Base-by-base conservation (phyloP, 2,113 vertebrate species). In the Megaceryle maxima region DNA sequence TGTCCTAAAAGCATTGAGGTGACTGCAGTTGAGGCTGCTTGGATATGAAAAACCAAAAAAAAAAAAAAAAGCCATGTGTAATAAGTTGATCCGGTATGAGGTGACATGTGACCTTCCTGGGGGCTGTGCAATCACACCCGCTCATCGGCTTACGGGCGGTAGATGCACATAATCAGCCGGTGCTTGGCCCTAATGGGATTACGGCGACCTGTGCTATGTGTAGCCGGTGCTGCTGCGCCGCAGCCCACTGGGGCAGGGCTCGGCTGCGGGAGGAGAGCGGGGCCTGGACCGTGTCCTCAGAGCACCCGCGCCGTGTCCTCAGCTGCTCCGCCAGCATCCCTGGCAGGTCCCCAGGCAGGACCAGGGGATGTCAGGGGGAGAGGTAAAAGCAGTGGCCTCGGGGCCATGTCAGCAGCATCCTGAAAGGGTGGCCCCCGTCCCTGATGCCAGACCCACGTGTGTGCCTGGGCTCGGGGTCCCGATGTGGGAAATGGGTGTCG, bases 181-280 rank as follows among this genome's bases (percentile, higher is more conserved):
- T 41, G 66, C 86, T 39, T 5, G 4, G 68, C 76, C 87, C 85
- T 94, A 93, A 95, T 92, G 96, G 96, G 96, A 97, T 97, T 92
- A 94, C 68, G 66, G 50, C 4, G 73, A 93, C 96, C 92, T 92
- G 93, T 1, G 12, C 87, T 74, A 87, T 68, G 69, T 94, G 93
- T 39, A 84, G 81, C 83, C 13, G 76, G 69, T 33, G 86, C 91
- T 79, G 50, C 56, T 2, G 19, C 1, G 25, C 48, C 28, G 1
- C 69, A 2, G 55, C 83, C 73, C 77, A 6, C 73, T 8, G 7
- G 75, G 74, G 50, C 87, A 17, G 66, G 67, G 77, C 68, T 55
- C 1, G 53, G 73, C 78, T 67, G 41, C 26, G 0, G 83, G 44
- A 51, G 80, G 25, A 87, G 41, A 82, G 67, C 48, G 0, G 10